These are phyloP conservation scores for Heliothis peltigera DNA, from an alignment of 2,888 invertebrate genomes.

Conservation along the genomic window DNA sequence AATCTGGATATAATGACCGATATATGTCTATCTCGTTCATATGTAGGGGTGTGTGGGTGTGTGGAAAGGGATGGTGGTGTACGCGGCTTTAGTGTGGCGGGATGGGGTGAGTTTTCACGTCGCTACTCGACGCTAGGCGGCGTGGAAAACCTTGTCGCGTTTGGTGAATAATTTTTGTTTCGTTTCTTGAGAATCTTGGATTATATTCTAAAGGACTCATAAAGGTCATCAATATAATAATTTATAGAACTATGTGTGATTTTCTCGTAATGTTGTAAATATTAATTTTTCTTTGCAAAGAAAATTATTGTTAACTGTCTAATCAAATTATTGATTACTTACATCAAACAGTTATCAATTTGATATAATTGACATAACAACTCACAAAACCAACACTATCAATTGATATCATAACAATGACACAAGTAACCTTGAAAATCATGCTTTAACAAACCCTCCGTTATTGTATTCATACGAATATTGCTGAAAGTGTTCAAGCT, in stretches of 20 bases:
- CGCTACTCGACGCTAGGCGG: conserved; percentile 88
- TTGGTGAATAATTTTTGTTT: conserved; percentile 35
- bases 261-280: too few relatives aligned
- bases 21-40: conserved; percentile 85
- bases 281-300: too few relatives aligned
- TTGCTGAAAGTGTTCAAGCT: conserved; percentile 18
- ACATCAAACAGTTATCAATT: too few relatives aligned
- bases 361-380: too few relatives aligned
- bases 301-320: background rate
- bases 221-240: too few relatives aligned
- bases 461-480: conserved; percentile 32
- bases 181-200: conserved; percentile 35
- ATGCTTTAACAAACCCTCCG: conserved; percentile 38
- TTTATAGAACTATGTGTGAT: too few relatives aligned
- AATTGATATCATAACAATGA: conserved; percentile 36
- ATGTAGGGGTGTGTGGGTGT: conserved; percentile 83
- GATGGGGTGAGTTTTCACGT: conserved; percentile 71
- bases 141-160: conserved; percentile 69
- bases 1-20: conserved; percentile 80
- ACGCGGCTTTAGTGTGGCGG: conserved; percentile 67
- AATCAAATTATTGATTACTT: background rate
- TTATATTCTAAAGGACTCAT: conserved; percentile 36
- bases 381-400: background rate
- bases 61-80: conserved; percentile 83
- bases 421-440: conserved; percentile 42